Evolutionary conservation across 2,113 vertebrate genomes (phyloP).

Genomic region (Toxotes jaculatrix): DNA sequence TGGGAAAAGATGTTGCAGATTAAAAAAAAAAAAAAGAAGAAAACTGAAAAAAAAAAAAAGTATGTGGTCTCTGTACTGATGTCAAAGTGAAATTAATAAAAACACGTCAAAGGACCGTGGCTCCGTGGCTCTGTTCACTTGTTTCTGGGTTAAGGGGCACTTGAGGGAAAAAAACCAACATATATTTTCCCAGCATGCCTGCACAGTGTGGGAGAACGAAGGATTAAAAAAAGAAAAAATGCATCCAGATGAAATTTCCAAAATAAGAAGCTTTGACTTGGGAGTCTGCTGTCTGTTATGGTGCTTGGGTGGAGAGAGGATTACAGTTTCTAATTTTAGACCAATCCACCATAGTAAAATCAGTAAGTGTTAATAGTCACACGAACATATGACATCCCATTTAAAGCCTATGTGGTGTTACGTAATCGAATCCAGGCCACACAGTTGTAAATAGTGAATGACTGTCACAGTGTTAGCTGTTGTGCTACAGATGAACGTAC

Average conservation of each 20-base stretch:
- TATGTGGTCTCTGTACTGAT: constrained; percentile 84
- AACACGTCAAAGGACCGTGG: constrained; percentile 71
- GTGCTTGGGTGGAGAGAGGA: constrained; percentile 55
- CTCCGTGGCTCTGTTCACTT: neutral
- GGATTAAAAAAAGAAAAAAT: constrained; percentile 24
- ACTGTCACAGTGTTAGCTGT: neutral
- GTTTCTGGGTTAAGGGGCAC: neutral
- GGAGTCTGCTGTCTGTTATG: constrained; percentile 13
- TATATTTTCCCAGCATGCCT: constrained; percentile 24
- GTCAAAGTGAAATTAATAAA: constrained; percentile 87
- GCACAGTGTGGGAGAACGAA: neutral
- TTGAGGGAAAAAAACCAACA: neutral
- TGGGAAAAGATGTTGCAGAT: constrained; percentile 61
- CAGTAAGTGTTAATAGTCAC: constrained; percentile 10
- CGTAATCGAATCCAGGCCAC: neutral
- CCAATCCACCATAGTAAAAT: neutral
- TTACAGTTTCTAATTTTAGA: constrained; percentile 62
- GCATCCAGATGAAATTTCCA: constrained; percentile 26
- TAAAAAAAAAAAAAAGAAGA: constrained; percentile 35
- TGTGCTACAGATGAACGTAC: neutral
- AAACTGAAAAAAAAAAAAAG: constrained; percentile 49
- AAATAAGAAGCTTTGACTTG: constrained; percentile 40
- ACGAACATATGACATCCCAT: neutral
- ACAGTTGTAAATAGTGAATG: constrained; percentile 9
- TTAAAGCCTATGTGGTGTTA: neutral